phyloP scores from a whole-genome alignment of 2,888 invertebrate species.

The Drosophila hamatofila region DNA sequence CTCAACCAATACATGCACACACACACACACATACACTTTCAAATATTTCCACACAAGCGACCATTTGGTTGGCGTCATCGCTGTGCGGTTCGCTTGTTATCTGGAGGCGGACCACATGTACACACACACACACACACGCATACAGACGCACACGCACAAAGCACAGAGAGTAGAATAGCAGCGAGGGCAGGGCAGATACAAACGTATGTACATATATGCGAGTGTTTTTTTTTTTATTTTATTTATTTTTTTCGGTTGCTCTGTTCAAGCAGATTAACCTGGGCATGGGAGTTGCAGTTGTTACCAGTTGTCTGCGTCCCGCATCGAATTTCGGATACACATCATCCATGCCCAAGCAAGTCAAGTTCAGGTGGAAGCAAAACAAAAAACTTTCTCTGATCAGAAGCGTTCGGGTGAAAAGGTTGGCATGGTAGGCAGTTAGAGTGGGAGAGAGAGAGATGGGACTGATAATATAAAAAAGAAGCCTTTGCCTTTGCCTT shows the following conservation, averaged over 20 bases:
- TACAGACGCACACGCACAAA: conserved; percentile 8
- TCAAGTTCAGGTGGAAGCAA: conserved; percentile 34
- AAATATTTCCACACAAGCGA: conserved; percentile 32
- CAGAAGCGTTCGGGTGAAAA: conserved; percentile 19
- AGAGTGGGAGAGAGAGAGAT: conserved; percentile 19
- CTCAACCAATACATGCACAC: conserved; percentile 44
- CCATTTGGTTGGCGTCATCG: conserved; percentile 77
- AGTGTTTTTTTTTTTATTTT: conserved; percentile 41
- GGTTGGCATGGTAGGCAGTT: background rate
- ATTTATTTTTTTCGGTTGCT: conserved; percentile 18
- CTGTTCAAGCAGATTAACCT: conserved; percentile 60
- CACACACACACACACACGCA: conserved; percentile 28
- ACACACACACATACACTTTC: conserved; percentile 18
- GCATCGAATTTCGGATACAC: conserved; percentile 73
- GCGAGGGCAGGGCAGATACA: conserved; percentile 50
- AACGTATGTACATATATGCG: conserved; percentile 22
- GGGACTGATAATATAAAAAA: conserved; percentile 27
- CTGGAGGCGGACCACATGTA: conserved; percentile 79
- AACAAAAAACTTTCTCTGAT: conserved; percentile 56
- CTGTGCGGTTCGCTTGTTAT: conserved; percentile 73
- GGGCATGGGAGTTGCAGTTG: conserved; percentile 50
- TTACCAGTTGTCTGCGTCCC: conserved; percentile 54
- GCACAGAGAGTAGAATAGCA: conserved; percentile 37
- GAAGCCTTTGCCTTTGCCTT: conserved; percentile 1
- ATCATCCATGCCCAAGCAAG: conserved; percentile 31